Percentiles rank a stretch among this genome's conserved stretches.
Evolutionary conservation across 1,140 invertebrate genomes (phyloP).

Genomic region (Acyrthosiphon pisum): DNA sequence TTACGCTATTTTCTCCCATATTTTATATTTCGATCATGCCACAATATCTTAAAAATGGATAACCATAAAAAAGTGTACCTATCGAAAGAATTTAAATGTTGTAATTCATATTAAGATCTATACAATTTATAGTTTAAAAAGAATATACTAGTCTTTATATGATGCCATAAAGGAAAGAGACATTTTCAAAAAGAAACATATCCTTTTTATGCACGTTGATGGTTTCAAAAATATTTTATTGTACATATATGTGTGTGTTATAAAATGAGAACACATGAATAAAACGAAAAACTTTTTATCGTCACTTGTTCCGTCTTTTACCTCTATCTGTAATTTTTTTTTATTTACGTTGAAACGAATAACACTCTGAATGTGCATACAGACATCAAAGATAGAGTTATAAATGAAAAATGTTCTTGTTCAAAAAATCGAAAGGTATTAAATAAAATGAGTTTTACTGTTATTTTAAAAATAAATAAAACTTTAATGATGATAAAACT

Average conservation of each 20-base stretch:
- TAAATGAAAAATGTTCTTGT: neutral
- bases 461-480: neutral
- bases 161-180: neutral
- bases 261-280: neutral
- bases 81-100: neutral
- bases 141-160: neutral
- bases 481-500: neutral
- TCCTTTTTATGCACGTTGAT: constrained; percentile 7
- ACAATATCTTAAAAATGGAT: neutral
- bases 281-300: constrained; percentile 29
- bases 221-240: constrained; percentile 19
- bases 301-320: constrained; percentile 30
- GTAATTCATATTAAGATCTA: constrained; percentile 13
- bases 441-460: neutral
- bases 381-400: neutral
- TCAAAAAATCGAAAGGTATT: neutral
- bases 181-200: neutral
- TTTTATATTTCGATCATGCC: neutral
- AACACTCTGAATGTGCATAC: neutral
- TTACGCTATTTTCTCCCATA: neutral
- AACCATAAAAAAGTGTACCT: neutral
- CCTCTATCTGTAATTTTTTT: neutral
- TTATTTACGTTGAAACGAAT: constrained; percentile 6
- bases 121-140: neutral
- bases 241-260: too few species aligned